Percentiles rank a stretch among this genome's conserved stretches.
phyloP scores from a whole-genome alignment of 2,113 vertebrate genomes.

The Cynopterus brachyotis region DNA sequence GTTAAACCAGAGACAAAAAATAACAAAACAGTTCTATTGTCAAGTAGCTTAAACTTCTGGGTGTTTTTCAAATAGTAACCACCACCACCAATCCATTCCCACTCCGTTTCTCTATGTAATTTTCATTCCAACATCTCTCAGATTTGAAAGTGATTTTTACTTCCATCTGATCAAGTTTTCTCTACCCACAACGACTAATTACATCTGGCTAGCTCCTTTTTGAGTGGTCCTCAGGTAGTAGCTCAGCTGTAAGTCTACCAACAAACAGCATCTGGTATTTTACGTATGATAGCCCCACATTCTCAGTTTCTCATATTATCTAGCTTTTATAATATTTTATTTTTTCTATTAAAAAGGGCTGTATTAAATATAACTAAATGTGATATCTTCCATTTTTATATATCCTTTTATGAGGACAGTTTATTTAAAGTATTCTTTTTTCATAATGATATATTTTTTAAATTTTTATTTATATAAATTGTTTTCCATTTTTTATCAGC shows the following conservation, averaged over 20 bases:
- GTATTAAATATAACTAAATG: neutral
- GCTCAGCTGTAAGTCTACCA: neutral
- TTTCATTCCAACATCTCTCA: neutral
- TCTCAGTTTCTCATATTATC: neutral
- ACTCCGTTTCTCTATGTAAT: neutral
- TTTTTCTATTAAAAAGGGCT: neutral
- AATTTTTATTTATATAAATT: no score
- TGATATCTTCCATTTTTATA: neutral
- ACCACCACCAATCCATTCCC: neutral
- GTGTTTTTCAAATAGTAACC: neutral
- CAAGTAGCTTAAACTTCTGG: neutral
- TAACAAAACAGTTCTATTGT: neutral
- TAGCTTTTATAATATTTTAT: neutral
- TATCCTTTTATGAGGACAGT: no score
- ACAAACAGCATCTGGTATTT: neutral
- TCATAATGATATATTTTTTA: no score
- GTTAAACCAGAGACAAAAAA: neutral
- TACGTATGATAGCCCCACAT: neutral
- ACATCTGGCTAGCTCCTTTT: neutral
- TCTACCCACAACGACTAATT: neutral
- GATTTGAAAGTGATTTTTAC: neutral
- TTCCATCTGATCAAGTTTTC: neutral
- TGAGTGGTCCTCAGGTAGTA: neutral
- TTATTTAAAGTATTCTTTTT: no score
- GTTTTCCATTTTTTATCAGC: conserved; percentile 1